Evolutionary conservation across 2,797 vertebrate species (phyloP), one percentile per base, ranked within the genome.

Genomic region (Lindbergichthys nudifrons): DNA sequence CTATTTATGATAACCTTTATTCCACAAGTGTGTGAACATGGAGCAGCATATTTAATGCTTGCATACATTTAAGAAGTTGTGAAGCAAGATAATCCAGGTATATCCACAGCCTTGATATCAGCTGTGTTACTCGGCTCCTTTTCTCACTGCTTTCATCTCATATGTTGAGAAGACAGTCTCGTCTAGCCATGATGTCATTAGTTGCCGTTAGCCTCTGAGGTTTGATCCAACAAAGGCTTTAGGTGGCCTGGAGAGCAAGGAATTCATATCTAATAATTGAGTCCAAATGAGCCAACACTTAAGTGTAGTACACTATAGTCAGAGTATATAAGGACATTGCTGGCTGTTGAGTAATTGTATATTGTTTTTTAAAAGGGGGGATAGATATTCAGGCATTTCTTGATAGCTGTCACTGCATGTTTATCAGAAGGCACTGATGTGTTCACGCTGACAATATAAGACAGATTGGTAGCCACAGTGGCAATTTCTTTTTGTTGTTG

Each of bases 401-500:
- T 75, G 61, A 83, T 74, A 60, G 73, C 76, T 82, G 82, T 82
- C 79, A 81, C 69, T 50, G 58, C 19, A 30, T 80, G 75, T 84
- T 80, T 77, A 69, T 83, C 85, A 79, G 70, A 54, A 43, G 80
- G 59, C 46, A 53, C 69, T 78, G 76, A 82, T 81, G 65, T 74
- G 66, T 77, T 76, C 65, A 61, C 75, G 36, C 51, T 87, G 88
- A 85, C 81, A 81, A 62, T 87, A 62, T 87, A 63, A 80, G 60
- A 81, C 70, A 79, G 59, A 78, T 82, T 81, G 82, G 68, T 63
- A 68, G 53, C 60, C 70, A 59, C 61, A 19, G 48, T 62, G 41
- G 47, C 54, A 51, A 41, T 36, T 65, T 75, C 42, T 50, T 51
- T 39, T 57, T 3, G 57, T 53, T 51, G 32, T 57, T 3, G 57